phyloP scores from a whole-genome alignment of 1,140 invertebrate species.

The Drosophila subobscura region DNA sequence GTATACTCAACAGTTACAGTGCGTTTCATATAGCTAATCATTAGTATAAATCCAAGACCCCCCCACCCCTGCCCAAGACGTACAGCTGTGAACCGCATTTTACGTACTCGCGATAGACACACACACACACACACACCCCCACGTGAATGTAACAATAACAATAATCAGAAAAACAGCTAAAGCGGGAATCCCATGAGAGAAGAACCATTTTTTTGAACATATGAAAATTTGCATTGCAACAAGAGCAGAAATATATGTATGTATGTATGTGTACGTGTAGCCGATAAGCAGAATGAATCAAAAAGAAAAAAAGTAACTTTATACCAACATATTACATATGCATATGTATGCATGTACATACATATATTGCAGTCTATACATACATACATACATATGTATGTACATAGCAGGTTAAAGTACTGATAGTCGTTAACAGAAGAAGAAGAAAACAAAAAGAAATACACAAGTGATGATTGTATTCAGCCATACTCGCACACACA shows the following conservation, averaged over 20 bases:
- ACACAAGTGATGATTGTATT: constrained; percentile 15
- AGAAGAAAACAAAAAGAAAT: neutral
- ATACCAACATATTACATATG: neutral
- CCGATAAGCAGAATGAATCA: constrained; percentile 12
- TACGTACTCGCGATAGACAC: neutral
- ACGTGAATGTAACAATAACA: constrained; percentile 65
- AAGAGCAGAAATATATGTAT: neutral
- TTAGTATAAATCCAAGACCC: constrained; percentile 4
- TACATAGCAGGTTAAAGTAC: constrained; percentile 56
- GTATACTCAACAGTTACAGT: neutral
- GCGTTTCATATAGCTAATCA: neutral
- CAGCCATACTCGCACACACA: constrained; percentile 10
- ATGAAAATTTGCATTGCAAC: constrained; percentile 17
- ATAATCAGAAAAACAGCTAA: constrained; percentile 21
- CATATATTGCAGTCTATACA: constrained; percentile 15
- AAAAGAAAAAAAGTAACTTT: constrained; percentile 21
- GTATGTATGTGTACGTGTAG: neutral
- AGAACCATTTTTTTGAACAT: constrained; percentile 26
- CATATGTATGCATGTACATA: constrained; percentile 15
- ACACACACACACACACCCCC: neutral
- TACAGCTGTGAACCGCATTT: constrained; percentile 1
- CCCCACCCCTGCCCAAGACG: too few species aligned
- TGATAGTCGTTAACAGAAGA: constrained; percentile 57
- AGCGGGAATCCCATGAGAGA: neutral
- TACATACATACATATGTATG: constrained; percentile 10